These are phyloP conservation scores for Stegodyphus mimosarum DNA, from an alignment of 1,140 invertebrate genomes.

Conservation along the genomic window DNA sequence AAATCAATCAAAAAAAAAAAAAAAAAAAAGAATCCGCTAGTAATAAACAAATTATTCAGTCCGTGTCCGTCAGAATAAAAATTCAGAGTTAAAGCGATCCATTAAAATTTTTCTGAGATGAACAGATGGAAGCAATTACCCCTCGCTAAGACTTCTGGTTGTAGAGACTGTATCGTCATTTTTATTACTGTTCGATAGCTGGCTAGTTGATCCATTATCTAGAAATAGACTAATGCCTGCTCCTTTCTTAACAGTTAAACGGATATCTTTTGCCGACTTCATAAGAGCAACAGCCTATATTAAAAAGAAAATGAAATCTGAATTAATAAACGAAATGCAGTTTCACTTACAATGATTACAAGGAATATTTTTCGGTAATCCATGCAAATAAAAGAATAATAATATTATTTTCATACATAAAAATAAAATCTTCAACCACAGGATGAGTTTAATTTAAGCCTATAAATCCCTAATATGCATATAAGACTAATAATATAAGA, in stretches of 20 bases:
- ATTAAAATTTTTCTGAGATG: slow-evolving; percentile 1
- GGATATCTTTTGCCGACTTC: slow-evolving; percentile 61
- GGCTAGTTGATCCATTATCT: slow-evolving; percentile 23
- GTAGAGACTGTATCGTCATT: slow-evolving; percentile 37
- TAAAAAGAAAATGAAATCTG: background rate
- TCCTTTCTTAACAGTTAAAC: slow-evolving; percentile 61
- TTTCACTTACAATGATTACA: no score
- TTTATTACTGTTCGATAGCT: slow-evolving; percentile 13
- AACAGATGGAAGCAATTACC: slow-evolving; percentile 22
- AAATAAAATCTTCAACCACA: no score
- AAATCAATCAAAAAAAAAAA: no score
- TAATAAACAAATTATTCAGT: no score
- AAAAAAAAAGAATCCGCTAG: no score
- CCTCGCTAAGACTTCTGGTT: slow-evolving; percentile 50
- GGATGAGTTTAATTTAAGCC: no score
- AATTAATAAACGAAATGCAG: background rate
- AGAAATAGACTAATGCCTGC: slow-evolving; percentile 60
- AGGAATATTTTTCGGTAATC: no score
- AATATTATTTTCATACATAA: no score
- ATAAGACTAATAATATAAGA: no score
- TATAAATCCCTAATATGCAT: no score
- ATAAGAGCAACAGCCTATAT: slow-evolving; percentile 61
- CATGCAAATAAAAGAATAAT: no score
- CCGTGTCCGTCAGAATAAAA: background rate
- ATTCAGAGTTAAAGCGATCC: background rate